A percentile compares a stretch with the other conserved stretches of the same genome.
phyloP scores from a whole-genome alignment of 2,888 invertebrate species.

The Coelopa pilipes region DNA sequence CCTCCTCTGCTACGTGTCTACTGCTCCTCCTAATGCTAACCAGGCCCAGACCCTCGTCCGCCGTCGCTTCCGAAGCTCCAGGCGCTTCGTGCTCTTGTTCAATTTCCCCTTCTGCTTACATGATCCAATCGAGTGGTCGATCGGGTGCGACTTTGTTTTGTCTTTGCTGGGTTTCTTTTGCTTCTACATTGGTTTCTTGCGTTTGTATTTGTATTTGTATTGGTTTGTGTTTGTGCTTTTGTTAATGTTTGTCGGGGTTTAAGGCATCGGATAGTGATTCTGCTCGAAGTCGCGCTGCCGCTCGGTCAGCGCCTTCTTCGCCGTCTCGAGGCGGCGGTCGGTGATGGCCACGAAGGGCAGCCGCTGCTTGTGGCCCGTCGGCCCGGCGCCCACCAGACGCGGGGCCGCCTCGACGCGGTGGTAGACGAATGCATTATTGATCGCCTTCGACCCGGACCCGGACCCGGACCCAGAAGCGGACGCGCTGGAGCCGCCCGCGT shows the following conservation, averaged over 20 bases:
- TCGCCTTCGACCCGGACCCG: not conserved
- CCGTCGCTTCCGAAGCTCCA: slow-evolving; percentile 18
- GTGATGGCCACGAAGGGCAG: slow-evolving; percentile 66
- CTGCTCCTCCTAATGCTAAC: not conserved
- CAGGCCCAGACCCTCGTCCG: not conserved
- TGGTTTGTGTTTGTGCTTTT: slow-evolving; percentile 28
- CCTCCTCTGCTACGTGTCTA: not conserved
- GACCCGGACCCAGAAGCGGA: slow-evolving; percentile 2
- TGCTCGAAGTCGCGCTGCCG: slow-evolving; percentile 64
- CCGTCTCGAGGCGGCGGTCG: slow-evolving; percentile 63
- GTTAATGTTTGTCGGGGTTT: slow-evolving; percentile 46
- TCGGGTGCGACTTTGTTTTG: not conserved
- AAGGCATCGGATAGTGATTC: slow-evolving; percentile 66
- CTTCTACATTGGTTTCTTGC: slow-evolving; percentile 28
- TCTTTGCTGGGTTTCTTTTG: slow-evolving; percentile 14
- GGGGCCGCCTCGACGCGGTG: slow-evolving; percentile 63
- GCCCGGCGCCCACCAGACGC: slow-evolving; percentile 55
- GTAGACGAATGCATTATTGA: slow-evolving; percentile 62
- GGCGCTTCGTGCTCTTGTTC: not conserved
- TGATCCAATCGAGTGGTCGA: not conserved
- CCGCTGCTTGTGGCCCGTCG: slow-evolving; percentile 60
- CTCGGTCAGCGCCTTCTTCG: slow-evolving; percentile 54
- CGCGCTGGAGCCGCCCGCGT: slow-evolving; percentile 32
- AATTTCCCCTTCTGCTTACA: not conserved
- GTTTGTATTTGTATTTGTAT: slow-evolving; percentile 1